These are phyloP conservation scores for Corbicula japonica DNA, from an alignment of 2,888 invertebrate genomes.

Conservation along the genomic window DNA sequence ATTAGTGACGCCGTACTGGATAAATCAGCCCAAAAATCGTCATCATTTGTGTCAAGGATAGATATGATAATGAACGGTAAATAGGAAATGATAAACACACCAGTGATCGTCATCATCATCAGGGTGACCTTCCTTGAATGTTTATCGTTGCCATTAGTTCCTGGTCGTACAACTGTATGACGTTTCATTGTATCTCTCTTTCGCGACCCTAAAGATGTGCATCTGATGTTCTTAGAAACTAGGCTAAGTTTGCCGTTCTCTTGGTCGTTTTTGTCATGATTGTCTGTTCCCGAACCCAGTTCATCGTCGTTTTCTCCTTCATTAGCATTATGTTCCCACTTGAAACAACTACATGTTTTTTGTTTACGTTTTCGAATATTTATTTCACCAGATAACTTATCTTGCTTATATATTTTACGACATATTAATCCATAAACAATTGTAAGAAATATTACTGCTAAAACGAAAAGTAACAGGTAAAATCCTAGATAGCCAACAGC, in stretches of 20 bases:
- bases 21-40: constrained; percentile 40
- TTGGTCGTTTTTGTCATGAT: not conserved
- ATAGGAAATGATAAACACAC: constrained; percentile 54
- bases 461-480: constrained; percentile 62
- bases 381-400: constrained; percentile 22
- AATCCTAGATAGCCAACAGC: constrained; percentile 65
- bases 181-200: constrained; percentile 23
- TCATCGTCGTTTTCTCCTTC: constrained; percentile 11
- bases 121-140: constrained; percentile 57
- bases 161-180: constrained; percentile 28
- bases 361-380: constrained; percentile 7
- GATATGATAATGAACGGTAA: constrained; percentile 55
- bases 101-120: constrained; percentile 62
- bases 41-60: constrained; percentile 25
- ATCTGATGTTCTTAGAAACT: not conserved
- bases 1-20: constrained; percentile 9
- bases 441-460: constrained; percentile 49
- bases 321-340: not conserved
- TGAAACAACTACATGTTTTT: constrained; percentile 13
- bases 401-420: constrained; percentile 51
- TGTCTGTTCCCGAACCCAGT: too few relatives aligned
- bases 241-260: not conserved
- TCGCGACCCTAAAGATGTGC: not conserved
- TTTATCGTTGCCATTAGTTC: constrained; percentile 38
- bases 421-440: constrained; percentile 69